A percentile compares a stretch with the other conserved stretches of the same genome.
These are phyloP conservation scores for Urosaurus nigricauda DNA, from an alignment of 2,797 vertebrate species.

Conservation along the genomic window DNA sequence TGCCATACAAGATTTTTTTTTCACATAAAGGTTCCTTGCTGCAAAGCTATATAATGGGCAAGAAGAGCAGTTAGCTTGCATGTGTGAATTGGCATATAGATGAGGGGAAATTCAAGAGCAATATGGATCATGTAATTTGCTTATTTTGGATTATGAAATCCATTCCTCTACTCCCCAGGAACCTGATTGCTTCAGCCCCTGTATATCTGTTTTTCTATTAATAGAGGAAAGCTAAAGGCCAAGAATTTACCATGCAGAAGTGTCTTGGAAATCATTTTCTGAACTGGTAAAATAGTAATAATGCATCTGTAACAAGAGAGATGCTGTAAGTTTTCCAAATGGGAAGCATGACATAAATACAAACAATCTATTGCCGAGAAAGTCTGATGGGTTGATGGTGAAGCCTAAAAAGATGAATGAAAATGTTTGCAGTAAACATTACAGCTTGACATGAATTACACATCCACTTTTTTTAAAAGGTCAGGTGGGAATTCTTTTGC, in stretches of 20 bases:
- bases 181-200: background rate
- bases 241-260: background rate
- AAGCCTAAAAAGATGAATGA: slow-evolving; percentile 14
- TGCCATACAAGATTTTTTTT: background rate
- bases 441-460: slow-evolving; percentile 2
- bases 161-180: background rate
- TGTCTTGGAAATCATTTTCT: background rate
- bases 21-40: background rate
- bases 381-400: background rate
- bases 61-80: background rate
- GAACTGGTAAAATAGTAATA: background rate
- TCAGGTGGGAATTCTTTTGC: rapidly evolving
- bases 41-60: too few species aligned
- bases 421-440: slow-evolving; percentile 34
- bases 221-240: background rate
- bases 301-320: background rate
- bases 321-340: slow-evolving; percentile 21
- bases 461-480: slow-evolving; percentile 27
- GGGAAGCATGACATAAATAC: slow-evolving; percentile 16
- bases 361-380: background rate
- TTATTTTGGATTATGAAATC: background rate
- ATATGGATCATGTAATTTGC: background rate
- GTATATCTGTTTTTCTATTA: background rate
- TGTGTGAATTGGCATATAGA: background rate
- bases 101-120: background rate